These are phyloP conservation scores for Neosalanx taihuensis DNA, from an alignment of 2,797 vertebrate genomes.

Conservation along the genomic window DNA sequence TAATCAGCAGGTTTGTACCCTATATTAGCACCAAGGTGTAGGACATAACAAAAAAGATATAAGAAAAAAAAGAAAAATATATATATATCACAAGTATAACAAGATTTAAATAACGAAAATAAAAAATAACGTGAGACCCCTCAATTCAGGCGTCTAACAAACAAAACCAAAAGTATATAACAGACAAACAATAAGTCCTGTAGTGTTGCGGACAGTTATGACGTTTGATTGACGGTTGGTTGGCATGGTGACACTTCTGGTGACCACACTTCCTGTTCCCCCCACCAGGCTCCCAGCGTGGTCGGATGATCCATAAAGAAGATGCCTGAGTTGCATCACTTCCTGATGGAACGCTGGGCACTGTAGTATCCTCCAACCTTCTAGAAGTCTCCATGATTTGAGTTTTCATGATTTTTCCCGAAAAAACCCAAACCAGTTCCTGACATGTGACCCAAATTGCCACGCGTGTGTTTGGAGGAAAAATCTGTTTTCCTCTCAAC, in stretches of 20 bases:
- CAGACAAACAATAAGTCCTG: too few relatives aligned
- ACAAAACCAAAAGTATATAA: too few relatives aligned
- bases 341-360: conserved; percentile 77
- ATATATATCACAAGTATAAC: too few relatives aligned
- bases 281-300: conserved; percentile 78
- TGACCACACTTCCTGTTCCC: neutral
- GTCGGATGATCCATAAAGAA: conserved; percentile 85
- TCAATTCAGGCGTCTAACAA: too few relatives aligned
- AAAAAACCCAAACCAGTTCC: conserved; percentile 28
- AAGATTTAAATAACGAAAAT: too few relatives aligned
- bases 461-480: neutral
- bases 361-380: conserved; percentile 79
- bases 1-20: too few relatives aligned
- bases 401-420: conserved; percentile 40
- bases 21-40: too few relatives aligned
- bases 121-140: too few relatives aligned
- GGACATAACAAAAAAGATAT: too few relatives aligned
- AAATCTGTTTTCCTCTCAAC: neutral
- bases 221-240: too few relatives aligned
- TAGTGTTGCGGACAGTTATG: too few relatives aligned
- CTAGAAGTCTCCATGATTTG: conserved; percentile 9
- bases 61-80: too few relatives aligned
- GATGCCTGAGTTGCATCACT: conserved; percentile 78
- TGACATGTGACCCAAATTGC: neutral
- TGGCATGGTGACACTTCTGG: neutral